Conservation (phyloP, 2,797 vertebrate genomes). For the Ambastaia sidthimunki region DNA sequence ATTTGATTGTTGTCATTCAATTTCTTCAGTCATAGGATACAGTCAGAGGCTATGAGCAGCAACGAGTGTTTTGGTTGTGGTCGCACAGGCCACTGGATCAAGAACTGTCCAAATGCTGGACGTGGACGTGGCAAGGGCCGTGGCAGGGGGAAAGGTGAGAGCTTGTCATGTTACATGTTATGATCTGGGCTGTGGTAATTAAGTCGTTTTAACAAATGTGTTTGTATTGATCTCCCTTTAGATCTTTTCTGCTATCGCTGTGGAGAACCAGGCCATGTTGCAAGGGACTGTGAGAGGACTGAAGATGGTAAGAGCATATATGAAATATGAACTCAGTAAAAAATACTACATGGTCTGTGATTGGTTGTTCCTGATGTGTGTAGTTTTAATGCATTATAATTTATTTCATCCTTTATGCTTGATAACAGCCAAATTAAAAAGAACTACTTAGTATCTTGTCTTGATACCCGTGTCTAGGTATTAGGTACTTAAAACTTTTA, state of each 20-base stretch:
- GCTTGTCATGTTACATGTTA: not conserved
- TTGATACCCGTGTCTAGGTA: too few relatives aligned
- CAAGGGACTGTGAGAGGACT: constrained; percentile 92
- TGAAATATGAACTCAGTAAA: too few relatives aligned
- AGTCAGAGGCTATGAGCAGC: constrained; percentile 86
- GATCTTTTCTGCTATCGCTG: constrained; percentile 91
- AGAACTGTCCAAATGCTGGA: constrained; percentile 86
- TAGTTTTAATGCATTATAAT: too few relatives aligned
- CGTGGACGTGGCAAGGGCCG: constrained; percentile 81
- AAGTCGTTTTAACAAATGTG: not conserved
- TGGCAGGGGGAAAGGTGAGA: constrained; percentile 75
- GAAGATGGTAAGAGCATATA: constrained; percentile 85
- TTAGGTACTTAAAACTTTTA: too few relatives aligned
- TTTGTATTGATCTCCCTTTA: constrained; percentile 68
- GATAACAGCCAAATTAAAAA: too few relatives aligned
- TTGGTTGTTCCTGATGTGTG: too few relatives aligned
- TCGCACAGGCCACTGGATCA: constrained; percentile 90
- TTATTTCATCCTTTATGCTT: too few relatives aligned
- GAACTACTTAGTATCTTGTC: too few relatives aligned
- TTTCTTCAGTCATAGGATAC: constrained; percentile 45
- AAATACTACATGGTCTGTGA: too few relatives aligned
- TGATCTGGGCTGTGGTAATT: not conserved
- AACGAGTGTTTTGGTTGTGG: constrained; percentile 93
- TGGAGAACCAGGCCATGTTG: constrained; percentile 90
- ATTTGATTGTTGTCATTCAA: not conserved